phyloP scores from a whole-genome alignment of 1,140 invertebrate species.

The Neomicropteryx cornuta region DNA sequence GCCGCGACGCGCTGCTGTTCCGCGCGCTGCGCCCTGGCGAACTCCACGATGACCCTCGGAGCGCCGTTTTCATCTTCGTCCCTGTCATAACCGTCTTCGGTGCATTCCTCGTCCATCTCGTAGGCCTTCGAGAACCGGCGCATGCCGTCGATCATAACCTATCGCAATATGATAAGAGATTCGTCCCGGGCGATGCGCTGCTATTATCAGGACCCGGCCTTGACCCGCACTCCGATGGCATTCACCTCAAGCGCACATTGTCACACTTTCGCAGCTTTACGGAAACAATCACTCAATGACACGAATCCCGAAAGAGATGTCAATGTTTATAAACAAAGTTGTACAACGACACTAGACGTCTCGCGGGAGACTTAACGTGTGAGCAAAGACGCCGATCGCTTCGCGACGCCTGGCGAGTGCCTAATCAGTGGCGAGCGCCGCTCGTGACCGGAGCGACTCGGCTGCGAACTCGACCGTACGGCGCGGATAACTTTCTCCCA shows the following conservation, averaged over 20 bases:
- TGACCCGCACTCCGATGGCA: no score
- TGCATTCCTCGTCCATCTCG: conserved; percentile 9
- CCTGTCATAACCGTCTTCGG: conserved; percentile 30
- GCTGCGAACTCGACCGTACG: conserved; percentile 22
- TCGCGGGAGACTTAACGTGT: not conserved
- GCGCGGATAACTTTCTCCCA: conserved; percentile 21
- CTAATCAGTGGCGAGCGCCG: not conserved
- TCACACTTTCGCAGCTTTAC: not conserved
- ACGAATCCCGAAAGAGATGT: not conserved
- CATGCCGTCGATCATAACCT: not conserved
- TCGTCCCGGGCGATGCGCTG: no score
- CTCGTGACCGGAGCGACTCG: conserved; percentile 9
- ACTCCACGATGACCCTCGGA: conserved; percentile 27
- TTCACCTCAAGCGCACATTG: conserved; percentile 7
- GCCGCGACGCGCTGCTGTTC: conserved; percentile 35
- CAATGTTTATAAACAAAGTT: not conserved
- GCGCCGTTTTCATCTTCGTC: conserved; percentile 24
- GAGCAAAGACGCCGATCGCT: not conserved
- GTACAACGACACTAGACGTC: not conserved
- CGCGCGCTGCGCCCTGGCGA: conserved; percentile 25
- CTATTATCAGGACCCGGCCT: no score
- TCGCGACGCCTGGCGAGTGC: not conserved
- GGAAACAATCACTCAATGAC: not conserved
- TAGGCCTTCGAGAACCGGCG: not conserved
- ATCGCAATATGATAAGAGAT: no score